Conservation (phyloP, 2,888 invertebrate species). For the Synergus laeviventris region DNA sequence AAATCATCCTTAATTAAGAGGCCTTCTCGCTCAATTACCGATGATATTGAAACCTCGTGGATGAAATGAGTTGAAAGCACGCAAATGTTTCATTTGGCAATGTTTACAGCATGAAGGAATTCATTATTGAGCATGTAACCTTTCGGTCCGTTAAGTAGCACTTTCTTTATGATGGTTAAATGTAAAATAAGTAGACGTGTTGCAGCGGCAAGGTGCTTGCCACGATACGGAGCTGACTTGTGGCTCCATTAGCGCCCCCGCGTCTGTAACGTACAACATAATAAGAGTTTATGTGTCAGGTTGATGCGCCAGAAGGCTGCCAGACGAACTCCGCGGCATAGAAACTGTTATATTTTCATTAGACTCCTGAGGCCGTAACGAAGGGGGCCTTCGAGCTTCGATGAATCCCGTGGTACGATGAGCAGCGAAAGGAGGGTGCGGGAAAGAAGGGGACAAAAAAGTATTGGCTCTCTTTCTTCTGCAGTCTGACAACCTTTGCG, state of each 20-base stretch:
- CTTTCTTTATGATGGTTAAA: slow-evolving; percentile 75
- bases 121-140: slow-evolving; percentile 6
- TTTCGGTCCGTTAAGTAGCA: slow-evolving; percentile 50
- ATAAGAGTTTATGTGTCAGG: slow-evolving; percentile 77
- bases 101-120: background rate
- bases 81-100: background rate
- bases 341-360: slow-evolving; percentile 76
- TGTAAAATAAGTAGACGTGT: slow-evolving; percentile 75
- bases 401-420: slow-evolving; percentile 57
- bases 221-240: slow-evolving; percentile 74
- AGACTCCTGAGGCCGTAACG: slow-evolving; percentile 61
- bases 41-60: background rate
- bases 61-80: background rate
- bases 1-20: no score
- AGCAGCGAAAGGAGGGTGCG: slow-evolving; percentile 45
- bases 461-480: slow-evolving; percentile 51
- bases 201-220: slow-evolving; percentile 56
- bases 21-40: background rate
- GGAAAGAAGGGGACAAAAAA: slow-evolving; percentile 48
- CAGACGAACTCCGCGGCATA: slow-evolving; percentile 74
- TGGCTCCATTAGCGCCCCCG: slow-evolving; percentile 75
- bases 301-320: slow-evolving; percentile 75
- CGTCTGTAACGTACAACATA: slow-evolving; percentile 74
- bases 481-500: slow-evolving; percentile 39
- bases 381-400: slow-evolving; percentile 54